Base-by-base conservation (phyloP, 2,888 invertebrate species). In the Xestoiulus laeticollis region DNA sequence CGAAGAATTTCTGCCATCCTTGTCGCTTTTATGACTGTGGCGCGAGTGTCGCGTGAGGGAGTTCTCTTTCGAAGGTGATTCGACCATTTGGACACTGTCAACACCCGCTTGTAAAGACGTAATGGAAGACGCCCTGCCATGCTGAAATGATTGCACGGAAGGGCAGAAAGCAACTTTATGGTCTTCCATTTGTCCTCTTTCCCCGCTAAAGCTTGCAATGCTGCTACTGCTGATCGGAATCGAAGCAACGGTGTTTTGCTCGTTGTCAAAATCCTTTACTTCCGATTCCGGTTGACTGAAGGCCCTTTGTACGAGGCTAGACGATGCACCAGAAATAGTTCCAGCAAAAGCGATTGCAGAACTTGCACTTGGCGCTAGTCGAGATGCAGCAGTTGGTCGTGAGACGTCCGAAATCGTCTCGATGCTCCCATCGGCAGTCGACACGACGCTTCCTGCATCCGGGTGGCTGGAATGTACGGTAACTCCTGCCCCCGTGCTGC, bases 31-130 rank as follows among this genome's bases (percentile, higher is more conserved):
- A 89, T 89, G 88, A 88, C 88, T 89, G 88, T 88, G 87, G 32
- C 90, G 88, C n/a, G 89, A 89, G 59, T 88, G 89, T 6, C 88
- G 87, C 16, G 90, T 89, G 22, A 38, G 53, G 19, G 38, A 85
- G 38, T 43, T 38, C 10, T 86, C 84, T 26, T 88, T 88, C 19
- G 59, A 26, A 53, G 88, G 87, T 14, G 68, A 26, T n/a, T 86
- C 86, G 16, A 44, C 44, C 48, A 53, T 2, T n/a, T 53, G 16
- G 8, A 14, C 48, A 53, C 85, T 30, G 26, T 38, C 43, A 12
- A 30, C 78, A 26, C 10, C 78, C 8, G 78, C 14, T 30, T 82
- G 87, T 83, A 87, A 84, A 19, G 87, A 87, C 30, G 87, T 33
- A 44, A 85, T 85, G 32, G 87, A 87, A 26, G 87, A 16, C 22